Evolutionary conservation across 2,113 vertebrate species (phyloP).

Genomic region (Telmatochromis sp.): DNA sequence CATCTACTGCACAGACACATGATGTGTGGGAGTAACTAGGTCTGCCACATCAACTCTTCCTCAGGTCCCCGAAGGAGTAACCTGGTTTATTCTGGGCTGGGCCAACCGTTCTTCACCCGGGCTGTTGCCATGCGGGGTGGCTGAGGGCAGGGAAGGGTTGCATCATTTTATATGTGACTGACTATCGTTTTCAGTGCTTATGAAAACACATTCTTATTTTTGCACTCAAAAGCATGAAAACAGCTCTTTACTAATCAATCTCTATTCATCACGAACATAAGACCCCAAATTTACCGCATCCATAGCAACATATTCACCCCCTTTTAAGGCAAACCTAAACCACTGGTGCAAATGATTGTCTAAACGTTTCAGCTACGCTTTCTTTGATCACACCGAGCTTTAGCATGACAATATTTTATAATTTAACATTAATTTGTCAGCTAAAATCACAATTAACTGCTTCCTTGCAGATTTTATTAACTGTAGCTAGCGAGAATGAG

Average conservation of each 20-base stretch:
- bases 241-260: not conserved
- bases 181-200: not conserved
- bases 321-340: not conserved
- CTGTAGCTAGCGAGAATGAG: not conserved
- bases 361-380: not conserved
- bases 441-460: not conserved
- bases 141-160: not conserved
- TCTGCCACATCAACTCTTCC: constrained; percentile 47
- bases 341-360: not conserved
- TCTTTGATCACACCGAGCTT: not conserved
- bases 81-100: constrained; percentile 61
- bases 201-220: not conserved
- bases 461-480: not conserved
- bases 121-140: constrained; percentile 49
- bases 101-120: constrained; percentile 11
- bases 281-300: not conserved
- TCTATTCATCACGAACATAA: not conserved
- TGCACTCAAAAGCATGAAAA: not conserved
- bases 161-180: not conserved
- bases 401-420: not conserved
- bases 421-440: not conserved
- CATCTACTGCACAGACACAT: constrained; percentile 18
- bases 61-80: constrained; percentile 54
- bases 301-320: not conserved
- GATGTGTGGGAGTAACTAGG: constrained; percentile 51